Base-by-base conservation (phyloP, 2,113 vertebrate species). In the Megaceryle torquata region DNA sequence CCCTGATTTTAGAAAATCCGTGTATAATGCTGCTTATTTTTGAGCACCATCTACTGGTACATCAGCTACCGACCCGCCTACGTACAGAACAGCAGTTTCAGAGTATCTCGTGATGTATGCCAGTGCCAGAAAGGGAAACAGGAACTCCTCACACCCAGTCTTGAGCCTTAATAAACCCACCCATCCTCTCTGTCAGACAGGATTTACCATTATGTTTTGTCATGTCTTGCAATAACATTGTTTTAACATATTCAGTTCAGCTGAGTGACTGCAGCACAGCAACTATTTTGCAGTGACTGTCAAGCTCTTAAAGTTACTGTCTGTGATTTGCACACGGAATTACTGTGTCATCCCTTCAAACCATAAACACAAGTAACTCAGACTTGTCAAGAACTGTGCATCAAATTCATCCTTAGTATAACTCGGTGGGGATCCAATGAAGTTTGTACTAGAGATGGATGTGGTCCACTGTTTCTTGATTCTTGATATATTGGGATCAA, bases 401-500 rank as follows among this genome's bases (percentile, higher is more conserved):
- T 43, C 11, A 25, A 80, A 60, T 83, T 39, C 59, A 67, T 15
- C n/a, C 59, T 26, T 5, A 3, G 44, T 4, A 21, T 43, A 51
- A 43, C 85, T 75, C 48, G 0, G 39, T 41, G 3, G 88, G 94
- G 78, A 60, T 9, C 26, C 90, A 50, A 4, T 60, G 71, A 53
- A 75, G 56, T 86, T 88, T 37, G 35, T 71, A 85, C 48, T 63
- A 6, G 76, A 33, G 90, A 75, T 60, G 68, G 91, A 71, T 90
- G 88, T 75, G 56, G 88, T 86, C 76, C 64, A 28, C 50, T 80
- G 48, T 82, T 67, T 86, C 88, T 46, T 78, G 79, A 64, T 69
- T 94, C 72, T 72, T 86, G 76, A 86, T 68, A 57, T 9, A 86
- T 56, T 93, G 71, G 88, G 90, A 96, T 94, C 95, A 94, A 74